A percentile compares a stretch with the other conserved stretches of the same genome.
These are phyloP conservation scores for Polietes domitor DNA, from an alignment of 2,888 invertebrate species.

Conservation along the genomic window DNA sequence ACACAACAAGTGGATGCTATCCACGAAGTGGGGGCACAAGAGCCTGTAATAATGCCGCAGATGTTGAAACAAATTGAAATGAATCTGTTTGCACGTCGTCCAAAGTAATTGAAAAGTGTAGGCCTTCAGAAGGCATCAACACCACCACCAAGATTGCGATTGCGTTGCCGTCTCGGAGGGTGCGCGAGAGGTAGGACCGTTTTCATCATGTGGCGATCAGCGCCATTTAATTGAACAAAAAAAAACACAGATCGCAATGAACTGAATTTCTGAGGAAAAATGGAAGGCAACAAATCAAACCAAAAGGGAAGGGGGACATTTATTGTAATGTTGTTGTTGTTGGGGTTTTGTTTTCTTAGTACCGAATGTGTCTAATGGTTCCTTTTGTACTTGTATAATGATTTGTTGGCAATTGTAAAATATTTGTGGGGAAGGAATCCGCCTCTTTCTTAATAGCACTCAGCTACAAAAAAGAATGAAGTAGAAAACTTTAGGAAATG, in stretches of 20 bases:
- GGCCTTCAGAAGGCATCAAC: constrained; percentile 31
- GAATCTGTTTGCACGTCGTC: constrained; percentile 79
- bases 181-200: neutral
- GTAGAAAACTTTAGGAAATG: too few relatives aligned
- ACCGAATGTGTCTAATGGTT: constrained; percentile 23
- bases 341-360: constrained; percentile 14
- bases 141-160: neutral
- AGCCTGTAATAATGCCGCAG: constrained; percentile 63
- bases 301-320: constrained; percentile 18
- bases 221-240: constrained; percentile 75
- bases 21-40: neutral
- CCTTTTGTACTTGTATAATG: constrained; percentile 12
- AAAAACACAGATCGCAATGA: constrained; percentile 7
- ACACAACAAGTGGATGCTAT: neutral
- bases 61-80: constrained; percentile 78
- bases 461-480: too few relatives aligned
- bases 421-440: constrained; percentile 21
- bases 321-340: neutral
- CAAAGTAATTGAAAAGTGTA: constrained; percentile 75
- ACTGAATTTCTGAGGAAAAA: constrained; percentile 26
- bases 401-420: constrained; percentile 43
- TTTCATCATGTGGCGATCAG: constrained; percentile 63
- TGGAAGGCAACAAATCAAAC: neutral
- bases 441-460: too few relatives aligned
- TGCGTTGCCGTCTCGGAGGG: neutral